phyloP scores from a whole-genome alignment of 2,888 invertebrate genomes.

The Ochropacha duplaris region DNA sequence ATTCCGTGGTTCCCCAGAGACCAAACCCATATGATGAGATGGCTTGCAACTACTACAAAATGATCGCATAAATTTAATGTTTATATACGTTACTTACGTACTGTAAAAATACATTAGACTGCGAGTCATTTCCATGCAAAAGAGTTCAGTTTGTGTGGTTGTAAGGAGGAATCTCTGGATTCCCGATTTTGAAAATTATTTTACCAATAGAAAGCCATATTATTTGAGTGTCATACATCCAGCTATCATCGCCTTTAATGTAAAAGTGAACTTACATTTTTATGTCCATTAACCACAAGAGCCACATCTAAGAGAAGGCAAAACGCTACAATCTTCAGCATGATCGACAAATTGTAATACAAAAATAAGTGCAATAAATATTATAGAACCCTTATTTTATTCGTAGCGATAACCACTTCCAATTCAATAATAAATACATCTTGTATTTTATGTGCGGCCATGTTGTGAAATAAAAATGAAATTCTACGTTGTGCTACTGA shows the following conservation, averaged over 20 bases:
- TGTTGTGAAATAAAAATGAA: constrained; percentile 2
- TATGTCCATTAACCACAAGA: constrained; percentile 36
- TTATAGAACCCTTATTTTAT: neutral
- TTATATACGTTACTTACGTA: too few species aligned
- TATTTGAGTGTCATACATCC: too few species aligned
- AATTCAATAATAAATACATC: neutral
- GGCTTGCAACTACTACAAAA: neutral
- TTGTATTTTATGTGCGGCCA: neutral
- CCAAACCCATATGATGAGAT: neutral
- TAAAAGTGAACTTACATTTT: constrained; percentile 34
- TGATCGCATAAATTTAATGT: too few species aligned
- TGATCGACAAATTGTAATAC: constrained; percentile 9
- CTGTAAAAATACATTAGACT: too few species aligned
- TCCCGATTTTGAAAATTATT: too few species aligned
- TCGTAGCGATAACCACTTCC: neutral
- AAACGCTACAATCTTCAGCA: constrained; percentile 23
- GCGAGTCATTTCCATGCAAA: too few species aligned
- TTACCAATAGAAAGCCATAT: too few species aligned
- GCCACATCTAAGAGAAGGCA: constrained; percentile 22
- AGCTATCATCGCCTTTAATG: too few species aligned
- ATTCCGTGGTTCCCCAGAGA: neutral
- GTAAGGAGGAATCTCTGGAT: too few species aligned
- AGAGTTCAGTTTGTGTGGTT: too few species aligned
- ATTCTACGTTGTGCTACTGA: neutral
- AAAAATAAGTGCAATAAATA: constrained; percentile 3